These are phyloP conservation scores for Allacma fusca DNA, from an alignment of 2,888 invertebrate genomes.

Conservation along the genomic window DNA sequence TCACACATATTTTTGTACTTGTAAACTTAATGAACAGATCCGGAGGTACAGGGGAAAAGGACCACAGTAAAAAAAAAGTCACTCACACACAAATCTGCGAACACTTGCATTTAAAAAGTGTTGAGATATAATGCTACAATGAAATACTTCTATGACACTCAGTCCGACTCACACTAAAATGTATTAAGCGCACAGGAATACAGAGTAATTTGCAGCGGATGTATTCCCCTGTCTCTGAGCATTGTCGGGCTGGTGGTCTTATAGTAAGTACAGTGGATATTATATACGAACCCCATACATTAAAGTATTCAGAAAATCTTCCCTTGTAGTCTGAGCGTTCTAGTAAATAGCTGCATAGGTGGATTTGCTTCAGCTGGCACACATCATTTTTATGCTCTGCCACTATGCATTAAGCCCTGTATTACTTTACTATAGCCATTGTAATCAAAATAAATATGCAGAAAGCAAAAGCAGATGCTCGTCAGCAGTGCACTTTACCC, in stretches of 20 bases:
- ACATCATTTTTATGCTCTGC: neutral
- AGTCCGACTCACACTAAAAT: neutral
- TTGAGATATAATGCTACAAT: neutral
- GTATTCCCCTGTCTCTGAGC: neutral
- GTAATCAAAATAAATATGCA: conserved; percentile 21
- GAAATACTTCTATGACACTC: neutral
- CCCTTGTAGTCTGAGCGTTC: neutral
- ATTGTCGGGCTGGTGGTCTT: neutral
- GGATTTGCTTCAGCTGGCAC: conserved; percentile 21
- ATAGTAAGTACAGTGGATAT: too few species aligned
- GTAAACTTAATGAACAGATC: too few species aligned
- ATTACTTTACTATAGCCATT: neutral
- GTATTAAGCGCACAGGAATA: neutral
- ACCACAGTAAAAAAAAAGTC: neutral
- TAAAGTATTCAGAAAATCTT: too few species aligned
- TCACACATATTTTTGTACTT: too few species aligned
- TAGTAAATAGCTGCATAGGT: conserved; percentile 9
- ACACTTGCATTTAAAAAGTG: neutral
- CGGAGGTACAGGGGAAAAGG: neutral
- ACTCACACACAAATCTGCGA: neutral
- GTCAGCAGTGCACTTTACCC: neutral
- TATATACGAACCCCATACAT: too few species aligned
- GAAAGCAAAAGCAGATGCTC: conserved; percentile 19
- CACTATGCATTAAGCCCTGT: neutral
- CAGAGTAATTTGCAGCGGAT: conserved; percentile 10